Percentiles rank a stretch among this genome's conserved stretches.
Evolutionary conservation across 37 sponge, comb jelly and placozoan species (phyloP).

Genomic region (Aplysina aerophoba): DNA sequence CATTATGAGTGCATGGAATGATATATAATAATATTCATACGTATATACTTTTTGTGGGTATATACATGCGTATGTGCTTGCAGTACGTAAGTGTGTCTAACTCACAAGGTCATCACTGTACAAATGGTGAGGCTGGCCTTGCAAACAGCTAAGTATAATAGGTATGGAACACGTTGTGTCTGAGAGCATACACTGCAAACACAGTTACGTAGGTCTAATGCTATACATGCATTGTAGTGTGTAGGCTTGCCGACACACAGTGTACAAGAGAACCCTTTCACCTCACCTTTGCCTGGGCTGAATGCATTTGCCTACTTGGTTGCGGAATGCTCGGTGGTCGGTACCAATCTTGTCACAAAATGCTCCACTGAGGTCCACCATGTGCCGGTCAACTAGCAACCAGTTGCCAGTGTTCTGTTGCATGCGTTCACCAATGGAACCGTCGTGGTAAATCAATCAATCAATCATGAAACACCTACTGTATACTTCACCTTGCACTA

Average conservation of each 20-base stretch:
- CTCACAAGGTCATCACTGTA: constrained; percentile 68
- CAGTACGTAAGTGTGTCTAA: neutral
- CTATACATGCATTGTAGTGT: no score
- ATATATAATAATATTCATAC: neutral
- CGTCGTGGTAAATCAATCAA: no score
- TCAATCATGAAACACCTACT: no score
- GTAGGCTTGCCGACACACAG: no score
- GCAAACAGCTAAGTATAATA: constrained; percentile 54
- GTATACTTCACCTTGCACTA: no score
- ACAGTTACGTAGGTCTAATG: no score
- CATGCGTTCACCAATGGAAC: no score
- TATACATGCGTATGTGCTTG: neutral
- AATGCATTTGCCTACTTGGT: constrained; percentile 55
- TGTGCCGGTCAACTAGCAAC: constrained; percentile 63
- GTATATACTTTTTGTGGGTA: neutral
- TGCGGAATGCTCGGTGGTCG: constrained; percentile 63
- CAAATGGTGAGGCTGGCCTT: constrained; percentile 65
- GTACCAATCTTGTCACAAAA: constrained; percentile 80
- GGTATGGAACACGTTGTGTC: no score
- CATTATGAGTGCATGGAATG: no score
- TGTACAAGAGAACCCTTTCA: no score
- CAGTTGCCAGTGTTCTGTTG: constrained; percentile 64
- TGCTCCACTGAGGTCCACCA: constrained; percentile 65
- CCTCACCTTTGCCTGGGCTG: constrained; percentile 46
- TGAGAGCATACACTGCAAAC: no score